Evolutionary conservation across 2,113 vertebrate genomes (phyloP).

Genomic region (Nannospalax galili): DNA sequence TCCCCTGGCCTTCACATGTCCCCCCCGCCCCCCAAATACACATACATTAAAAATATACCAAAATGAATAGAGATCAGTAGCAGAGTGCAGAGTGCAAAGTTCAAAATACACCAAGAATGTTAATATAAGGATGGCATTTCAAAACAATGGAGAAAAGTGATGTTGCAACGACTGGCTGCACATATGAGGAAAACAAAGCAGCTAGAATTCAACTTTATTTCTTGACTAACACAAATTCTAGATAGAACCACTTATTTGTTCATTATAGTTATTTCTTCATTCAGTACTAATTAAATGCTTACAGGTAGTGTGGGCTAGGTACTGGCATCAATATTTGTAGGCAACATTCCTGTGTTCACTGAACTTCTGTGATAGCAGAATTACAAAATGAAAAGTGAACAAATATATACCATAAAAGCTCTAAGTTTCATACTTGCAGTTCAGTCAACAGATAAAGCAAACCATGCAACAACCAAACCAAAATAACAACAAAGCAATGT

Average conservation of each 20-base stretch:
- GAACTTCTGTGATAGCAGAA: not conserved
- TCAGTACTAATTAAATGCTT: constrained; percentile 12
- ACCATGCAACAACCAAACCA: not conserved
- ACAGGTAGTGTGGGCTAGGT: not conserved
- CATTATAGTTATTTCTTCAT: constrained; percentile 1
- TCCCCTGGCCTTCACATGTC: not conserved
- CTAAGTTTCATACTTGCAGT: constrained; percentile 7
- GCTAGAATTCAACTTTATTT: constrained; percentile 36
- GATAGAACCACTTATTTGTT: not conserved
- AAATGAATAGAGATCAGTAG: not conserved
- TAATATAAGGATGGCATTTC: constrained; percentile 11
- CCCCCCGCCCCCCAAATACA: not conserved
- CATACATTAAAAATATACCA: not conserved
- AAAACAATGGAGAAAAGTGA: constrained; percentile 34
- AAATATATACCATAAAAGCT: not conserved
- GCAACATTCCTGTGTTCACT: constrained; percentile 7
- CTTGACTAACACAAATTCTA: constrained; percentile 34
- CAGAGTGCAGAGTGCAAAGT: not conserved
- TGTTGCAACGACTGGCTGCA: not conserved
- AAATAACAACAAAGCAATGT: not conserved
- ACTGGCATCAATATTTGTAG: not conserved
- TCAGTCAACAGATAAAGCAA: not conserved
- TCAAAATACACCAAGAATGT: not conserved
- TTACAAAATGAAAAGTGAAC: not conserved
- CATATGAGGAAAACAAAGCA: not conserved